A percentile compares a stretch with the other conserved stretches of the same genome.
These are phyloP conservation scores for Zaprionus taronus DNA, from an alignment of 1,140 invertebrate genomes.

Conservation along the genomic window DNA sequence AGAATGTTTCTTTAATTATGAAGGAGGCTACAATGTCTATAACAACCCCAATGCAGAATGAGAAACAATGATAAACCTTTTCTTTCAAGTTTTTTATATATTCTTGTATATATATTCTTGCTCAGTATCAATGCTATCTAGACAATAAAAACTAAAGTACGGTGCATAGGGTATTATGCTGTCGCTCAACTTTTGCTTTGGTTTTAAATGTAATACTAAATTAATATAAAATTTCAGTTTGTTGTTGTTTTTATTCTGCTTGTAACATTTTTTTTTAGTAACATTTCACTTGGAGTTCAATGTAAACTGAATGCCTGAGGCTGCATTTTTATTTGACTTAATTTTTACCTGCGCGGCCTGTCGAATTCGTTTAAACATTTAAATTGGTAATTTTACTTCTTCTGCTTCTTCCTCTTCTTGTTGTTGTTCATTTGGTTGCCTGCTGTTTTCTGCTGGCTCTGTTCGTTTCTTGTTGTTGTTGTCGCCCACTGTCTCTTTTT, in stretches of 20 bases:
- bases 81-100: too few relatives aligned
- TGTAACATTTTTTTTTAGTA: conserved; percentile 39
- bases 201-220: not conserved
- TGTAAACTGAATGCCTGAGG: conserved; percentile 48
- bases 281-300: conserved; percentile 53
- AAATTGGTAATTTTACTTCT: conserved; percentile 71
- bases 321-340: conserved; percentile 77
- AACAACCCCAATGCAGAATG: too few relatives aligned
- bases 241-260: conserved; percentile 13
- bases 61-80: too few relatives aligned
- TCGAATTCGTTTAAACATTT: conserved; percentile 72
- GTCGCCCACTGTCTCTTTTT: conserved; percentile 64
- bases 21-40: too few relatives aligned
- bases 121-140: too few relatives aligned
- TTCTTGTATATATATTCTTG: too few relatives aligned
- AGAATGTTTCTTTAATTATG: not conserved
- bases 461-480: conserved; percentile 48
- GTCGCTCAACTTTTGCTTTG: not conserved
- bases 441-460: conserved; percentile 38
- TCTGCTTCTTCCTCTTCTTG: conserved; percentile 13
- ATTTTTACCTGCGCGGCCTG: conserved; percentile 65
- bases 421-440: conserved; percentile 27
- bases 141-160: too few relatives aligned
- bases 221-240: not conserved
- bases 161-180: too few relatives aligned